A percentile compares a stretch with the other conserved stretches of the same genome.
phyloP scores from a whole-genome alignment of 1,140 invertebrate species.

The Rhizoglyphus robini region DNA sequence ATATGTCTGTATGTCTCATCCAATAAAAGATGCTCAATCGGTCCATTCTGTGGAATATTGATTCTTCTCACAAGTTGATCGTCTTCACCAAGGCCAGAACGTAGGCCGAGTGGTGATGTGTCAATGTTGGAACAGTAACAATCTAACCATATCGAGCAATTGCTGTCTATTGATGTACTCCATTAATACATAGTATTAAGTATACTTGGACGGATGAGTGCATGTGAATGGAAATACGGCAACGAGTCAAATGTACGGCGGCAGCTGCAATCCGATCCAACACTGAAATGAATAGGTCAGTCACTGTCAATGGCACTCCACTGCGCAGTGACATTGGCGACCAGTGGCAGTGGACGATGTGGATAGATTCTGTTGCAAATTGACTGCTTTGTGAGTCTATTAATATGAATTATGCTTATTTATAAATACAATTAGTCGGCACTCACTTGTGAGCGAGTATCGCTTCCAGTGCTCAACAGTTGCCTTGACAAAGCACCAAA shows the following conservation, averaged over 20 bases:
- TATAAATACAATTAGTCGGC: neutral
- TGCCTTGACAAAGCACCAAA: no score
- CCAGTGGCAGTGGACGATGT: neutral
- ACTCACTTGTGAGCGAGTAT: no score
- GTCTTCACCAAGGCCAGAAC: no score
- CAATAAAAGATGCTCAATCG: neutral
- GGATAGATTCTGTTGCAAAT: neutral
- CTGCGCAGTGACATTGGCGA: neutral
- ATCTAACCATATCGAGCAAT: no score
- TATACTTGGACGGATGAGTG: no score
- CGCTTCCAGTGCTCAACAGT: no score
- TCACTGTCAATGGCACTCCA: neutral
- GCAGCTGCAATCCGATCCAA: neutral
- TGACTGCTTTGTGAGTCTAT: neutral
- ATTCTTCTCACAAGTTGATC: no score
- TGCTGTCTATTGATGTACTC: no score
- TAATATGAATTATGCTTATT: neutral
- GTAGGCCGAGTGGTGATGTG: no score
- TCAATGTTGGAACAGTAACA: no score
- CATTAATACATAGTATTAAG: no score
- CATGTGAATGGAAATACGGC: no score
- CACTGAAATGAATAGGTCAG: neutral
- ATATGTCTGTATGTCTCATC: neutral
- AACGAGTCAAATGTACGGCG: neutral
- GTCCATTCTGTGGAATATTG: neutral